Percentiles rank a stretch among this genome's conserved stretches.
Conservation (phyloP, 2,113 vertebrate species). For the Alaudala cheleensis region DNA sequence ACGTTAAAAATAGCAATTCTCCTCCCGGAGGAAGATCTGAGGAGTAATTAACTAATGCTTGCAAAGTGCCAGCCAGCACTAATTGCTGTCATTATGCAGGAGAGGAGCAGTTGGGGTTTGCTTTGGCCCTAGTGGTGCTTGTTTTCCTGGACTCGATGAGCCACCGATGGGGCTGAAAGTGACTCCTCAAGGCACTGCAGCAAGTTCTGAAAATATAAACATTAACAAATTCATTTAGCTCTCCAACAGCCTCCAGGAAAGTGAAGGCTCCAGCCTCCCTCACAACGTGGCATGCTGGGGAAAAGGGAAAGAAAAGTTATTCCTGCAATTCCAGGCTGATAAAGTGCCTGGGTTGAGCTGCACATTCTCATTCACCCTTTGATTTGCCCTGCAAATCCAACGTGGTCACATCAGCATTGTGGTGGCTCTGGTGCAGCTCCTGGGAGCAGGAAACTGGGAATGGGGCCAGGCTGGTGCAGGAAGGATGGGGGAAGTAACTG, state of each 20-base stretch:
- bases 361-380: neutral
- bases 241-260: neutral
- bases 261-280: neutral
- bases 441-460: neutral
- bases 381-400: neutral
- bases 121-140: slow-evolving; percentile 9
- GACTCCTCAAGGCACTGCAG: neutral
- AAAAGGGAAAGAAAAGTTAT: neutral
- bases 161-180: slow-evolving; percentile 20
- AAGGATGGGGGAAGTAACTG: neutral
- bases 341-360: neutral
- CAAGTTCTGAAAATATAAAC: neutral
- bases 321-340: neutral
- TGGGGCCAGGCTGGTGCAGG: neutral
- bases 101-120: neutral
- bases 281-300: neutral
- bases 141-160: neutral
- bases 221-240: slow-evolving; percentile 4
- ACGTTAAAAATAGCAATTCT: neutral
- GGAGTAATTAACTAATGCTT: slow-evolving; percentile 28
- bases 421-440: neutral
- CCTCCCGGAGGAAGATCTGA: neutral
- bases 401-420: neutral
- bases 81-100: slow-evolving; percentile 38
- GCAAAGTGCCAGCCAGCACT: slow-evolving; percentile 4